phyloP scores from a whole-genome alignment of 2,888 invertebrate genomes.

The Andrena praecox region DNA sequence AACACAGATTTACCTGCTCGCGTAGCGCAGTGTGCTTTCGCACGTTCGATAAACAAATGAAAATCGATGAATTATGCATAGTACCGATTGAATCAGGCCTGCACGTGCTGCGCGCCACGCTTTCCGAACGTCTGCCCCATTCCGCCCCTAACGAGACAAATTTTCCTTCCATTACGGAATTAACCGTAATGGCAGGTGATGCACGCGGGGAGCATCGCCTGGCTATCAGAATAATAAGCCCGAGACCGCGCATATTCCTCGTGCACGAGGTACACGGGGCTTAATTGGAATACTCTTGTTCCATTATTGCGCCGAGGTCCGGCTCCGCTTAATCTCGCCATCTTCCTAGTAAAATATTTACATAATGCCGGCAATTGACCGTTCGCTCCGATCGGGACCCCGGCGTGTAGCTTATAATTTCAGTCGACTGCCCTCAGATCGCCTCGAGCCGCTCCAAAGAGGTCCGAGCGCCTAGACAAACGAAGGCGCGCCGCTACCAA shows the following conservation, averaged over 20 bases:
- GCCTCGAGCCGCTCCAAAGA: slow-evolving; percentile 35
- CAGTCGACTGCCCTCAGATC: slow-evolving; percentile 56
- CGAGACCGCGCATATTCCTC: slow-evolving; percentile 13
- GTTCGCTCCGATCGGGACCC: slow-evolving; percentile 52
- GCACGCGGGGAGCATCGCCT: slow-evolving; percentile 7
- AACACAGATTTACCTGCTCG: not conserved
- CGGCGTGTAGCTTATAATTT: slow-evolving; percentile 58
- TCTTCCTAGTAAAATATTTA: slow-evolving; percentile 69
- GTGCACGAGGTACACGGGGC: slow-evolving; percentile 20
- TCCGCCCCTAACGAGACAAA: slow-evolving; percentile 49
- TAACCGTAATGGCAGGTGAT: slow-evolving; percentile 50
- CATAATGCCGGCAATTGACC: slow-evolving; percentile 69
- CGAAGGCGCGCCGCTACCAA: slow-evolving; percentile 42
- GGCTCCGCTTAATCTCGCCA: slow-evolving; percentile 52
- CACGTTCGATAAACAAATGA: not conserved
- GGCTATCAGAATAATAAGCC: slow-evolving; percentile 56
- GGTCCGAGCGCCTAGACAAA: slow-evolving; percentile 56
- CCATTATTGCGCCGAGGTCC: slow-evolving; percentile 56
- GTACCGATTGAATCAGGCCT: slow-evolving; percentile 44
- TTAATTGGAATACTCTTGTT: slow-evolving; percentile 66
- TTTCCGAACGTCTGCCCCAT: not conserved
- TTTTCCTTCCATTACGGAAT: slow-evolving; percentile 65
- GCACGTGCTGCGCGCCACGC: slow-evolving; percentile 7
- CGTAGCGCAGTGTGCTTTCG: not conserved
- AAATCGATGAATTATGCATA: slow-evolving; percentile 53